Base-by-base conservation (phyloP, 2,113 vertebrate genomes). In the Hepsetus odoe region DNA sequence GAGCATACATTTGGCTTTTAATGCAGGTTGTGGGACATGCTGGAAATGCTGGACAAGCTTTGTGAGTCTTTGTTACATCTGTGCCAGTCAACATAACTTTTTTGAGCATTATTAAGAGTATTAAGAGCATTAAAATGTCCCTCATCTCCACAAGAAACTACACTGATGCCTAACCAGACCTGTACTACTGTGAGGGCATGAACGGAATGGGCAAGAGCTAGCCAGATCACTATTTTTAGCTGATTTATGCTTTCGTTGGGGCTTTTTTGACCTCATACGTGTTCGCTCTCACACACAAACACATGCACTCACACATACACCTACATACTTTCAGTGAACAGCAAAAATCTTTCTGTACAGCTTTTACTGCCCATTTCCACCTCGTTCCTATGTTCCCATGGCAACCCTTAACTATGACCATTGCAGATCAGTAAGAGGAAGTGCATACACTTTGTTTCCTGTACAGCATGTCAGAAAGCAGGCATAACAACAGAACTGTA, bases 401-500 rank as follows among this genome's bases (percentile, higher is more conserved):
- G 68, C 67, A 81, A 83, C 81, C 44, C 26, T 79, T 79, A 80
- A 73, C 61, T 18, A 38, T 55, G 76, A 70, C 59, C 77, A 59
- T 4, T 69, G 74, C 64, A 74, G 53, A 77, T 74, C 42, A 55
- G 59, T 84, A 86, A 86, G 81, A 86, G 84, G 86, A 87, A 87
- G 84, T 83, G 49, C 77, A 72, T 13, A 32, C 56, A 55, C 32
- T 69, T 53, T 70, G 74, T 82, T 86, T 86, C 84, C 83, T 86
- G 62, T 66, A 40, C 61, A 64, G 59, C 24, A 62, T 82, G 51
- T 76, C 76, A 76, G 81, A 73, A 66, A 5, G 38, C 35, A 67
- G 16, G 55, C 76, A 4, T 18, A 79, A 62, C 26, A 42, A 59
- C 12, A 65, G 24, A 56, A 73, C 9, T 32, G 22, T n/a, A n/a